Evolutionary conservation across 2,113 vertebrate genomes (phyloP).

Genomic region (Oryctolagus cuniculus): mOryCun1.1 NC_091434.1:127219001-127219500

Average conservation of each 20-base stretch:
- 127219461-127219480: conserved; percentile 24
- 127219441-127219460: background rate
- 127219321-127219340: background rate
- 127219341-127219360: conserved; percentile 27
- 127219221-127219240: background rate
- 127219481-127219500: conserved; percentile 25
- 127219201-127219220: background rate
- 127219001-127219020: no score
- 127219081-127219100: background rate
- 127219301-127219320: background rate
- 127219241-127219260: background rate
- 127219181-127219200: background rate
- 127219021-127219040: no score
- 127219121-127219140: background rate
- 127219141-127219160: background rate
- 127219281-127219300: background rate
- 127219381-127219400: background rate
- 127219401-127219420: conserved; percentile 44
- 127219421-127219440: conserved; percentile 43
- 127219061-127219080: background rate
- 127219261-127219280: background rate
- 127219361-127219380: conserved; percentile 3
- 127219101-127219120: background rate
- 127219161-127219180: background rate
- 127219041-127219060: no score